Evolutionary conservation across 1,140 invertebrate genomes (phyloP), one percentile per base, ranked within the genome.

Genomic region (Eumaeus atala): DNA sequence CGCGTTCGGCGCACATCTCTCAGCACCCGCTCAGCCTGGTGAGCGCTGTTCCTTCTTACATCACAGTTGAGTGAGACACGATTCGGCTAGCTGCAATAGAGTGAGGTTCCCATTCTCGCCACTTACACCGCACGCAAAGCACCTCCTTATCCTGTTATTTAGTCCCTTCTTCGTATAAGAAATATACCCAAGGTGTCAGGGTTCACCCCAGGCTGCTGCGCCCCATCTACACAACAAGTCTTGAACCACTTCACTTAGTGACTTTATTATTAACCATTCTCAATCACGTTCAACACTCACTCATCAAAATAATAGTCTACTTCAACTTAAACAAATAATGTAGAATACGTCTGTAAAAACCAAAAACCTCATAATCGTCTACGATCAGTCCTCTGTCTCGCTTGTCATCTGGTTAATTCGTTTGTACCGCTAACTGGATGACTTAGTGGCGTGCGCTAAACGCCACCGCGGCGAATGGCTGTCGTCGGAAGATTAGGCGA

Each of bases 101-200:
- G n/a, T n/a, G n/a, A n/a, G n/a, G n/a, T n/a, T n/a, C n/a, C n/a
- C n/a, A n/a, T n/a, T n/a, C n/a, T n/a, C n/a, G n/a, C n/a, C n/a
- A n/a, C n/a, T n/a, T n/a, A n/a, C n/a, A n/a, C 95, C 94, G 9
- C 97, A 98, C 81, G 98, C 98, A 55, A 95, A 95, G 4, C 95
- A 97, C 87, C 89, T 98, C 12, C 90, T 95, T 57, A 91, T 94
- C 0, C 18, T 88, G 33, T 67, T 88, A n/a, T n/a, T n/a, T n/a
- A n/a, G n/a, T n/a, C n/a, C n/a, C n/a, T n/a, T n/a, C n/a, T n/a
- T n/a, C n/a, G n/a, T n/a, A n/a, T n/a, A n/a, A n/a, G n/a, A n/a
- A n/a, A n/a, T n/a, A n/a, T n/a, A n/a, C n/a, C n/a, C n/a, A n/a
- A n/a, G n/a, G n/a, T n/a, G n/a, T n/a, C n/a, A n/a, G n/a, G n/a